Evolutionary conservation across 2,113 vertebrate species (phyloP), one percentile per base, ranked within the genome.

Genomic region (Crotalus viridis): DNA sequence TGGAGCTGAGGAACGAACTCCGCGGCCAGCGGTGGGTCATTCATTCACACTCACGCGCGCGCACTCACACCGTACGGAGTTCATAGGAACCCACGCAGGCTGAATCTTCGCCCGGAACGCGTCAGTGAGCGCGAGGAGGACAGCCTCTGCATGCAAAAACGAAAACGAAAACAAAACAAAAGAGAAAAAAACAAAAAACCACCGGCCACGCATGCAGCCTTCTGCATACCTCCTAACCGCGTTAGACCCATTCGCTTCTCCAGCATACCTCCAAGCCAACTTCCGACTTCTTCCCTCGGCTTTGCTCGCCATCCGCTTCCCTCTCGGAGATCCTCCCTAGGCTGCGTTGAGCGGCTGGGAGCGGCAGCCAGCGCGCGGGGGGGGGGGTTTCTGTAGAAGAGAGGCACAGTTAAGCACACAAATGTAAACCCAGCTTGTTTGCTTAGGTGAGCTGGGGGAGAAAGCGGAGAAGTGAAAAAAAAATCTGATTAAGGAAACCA

Each of bases 341-440:
- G 17, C 15, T 94, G 95, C 94, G 96, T 89, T 96, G 96, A 95
- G 93, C 92, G 95, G 97, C 96, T 96, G 95, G 95, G 96, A 95
- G 59, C 91, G 85, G 95, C 97, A 96, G 97, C 96, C 89, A 93
- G 95, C 95, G 96, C 26, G 97, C 1, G 46, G 46, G 97, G 96
- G 19, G 97, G 46, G 46, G 39, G 5, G 97, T 95, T 96, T 97
- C 98, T 98, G 98, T 94, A 96, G 97, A 92, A 98, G 97, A 98
- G 96, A 98, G 94, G 97, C 97, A 97, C 96, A 97, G 97, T 98
- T 98, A 98, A 97, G 96, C 97, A 97, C 96, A 96, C 97, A 97
- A 96, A 97, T 95, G 97, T 93, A 95, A 95, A 97, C 97, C 96
- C 95, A 97, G 97, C 95, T 81, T 95, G 94, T 98, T 98, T 96